Evolutionary conservation across 1,140 invertebrate species (phyloP).

Genomic region (Zaprionus lachaisei): DNA sequence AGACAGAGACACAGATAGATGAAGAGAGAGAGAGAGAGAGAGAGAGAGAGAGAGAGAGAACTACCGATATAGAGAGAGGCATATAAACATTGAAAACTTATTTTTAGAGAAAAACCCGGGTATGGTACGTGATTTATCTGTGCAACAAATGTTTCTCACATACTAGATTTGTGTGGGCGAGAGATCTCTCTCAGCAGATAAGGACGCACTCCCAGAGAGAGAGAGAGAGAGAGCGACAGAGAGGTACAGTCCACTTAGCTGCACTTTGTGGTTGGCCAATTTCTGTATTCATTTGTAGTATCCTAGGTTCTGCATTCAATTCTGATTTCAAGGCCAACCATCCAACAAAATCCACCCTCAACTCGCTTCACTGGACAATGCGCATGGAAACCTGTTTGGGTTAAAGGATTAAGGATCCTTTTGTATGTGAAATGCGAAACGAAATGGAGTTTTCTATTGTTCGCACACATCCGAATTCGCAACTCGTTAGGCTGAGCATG

Average conservation of each 20-base stretch:
- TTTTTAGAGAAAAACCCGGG: slow-evolving; percentile 66
- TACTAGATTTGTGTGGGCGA: slow-evolving; percentile 48
- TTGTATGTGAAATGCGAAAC: slow-evolving; percentile 40
- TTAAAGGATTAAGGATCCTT: slow-evolving; percentile 62
- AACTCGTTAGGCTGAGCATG: neutral
- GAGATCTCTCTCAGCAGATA: slow-evolving; percentile 31
- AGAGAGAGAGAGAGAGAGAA: slow-evolving; percentile 31
- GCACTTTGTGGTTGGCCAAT: slow-evolving; percentile 66
- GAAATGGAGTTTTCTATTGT: slow-evolving; percentile 33
- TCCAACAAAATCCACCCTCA: slow-evolving; percentile 21
- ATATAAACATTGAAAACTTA: slow-evolving; percentile 63
- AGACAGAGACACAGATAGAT: slow-evolving; percentile 6
- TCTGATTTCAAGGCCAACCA: slow-evolving; percentile 48
- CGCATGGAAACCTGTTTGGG: slow-evolving; percentile 62
- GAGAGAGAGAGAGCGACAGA: neutral
- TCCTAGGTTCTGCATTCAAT: slow-evolving; percentile 17
- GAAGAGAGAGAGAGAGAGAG: slow-evolving; percentile 23
- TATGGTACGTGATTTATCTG: slow-evolving; percentile 47
- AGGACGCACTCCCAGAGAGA: slow-evolving; percentile 1
- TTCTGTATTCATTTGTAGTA: slow-evolving; percentile 7
- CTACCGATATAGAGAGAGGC: slow-evolving; percentile 23
- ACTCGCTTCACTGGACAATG: slow-evolving; percentile 26
- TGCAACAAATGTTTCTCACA: slow-evolving; percentile 45
- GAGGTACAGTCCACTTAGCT: slow-evolving; percentile 61
- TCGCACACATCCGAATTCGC: neutral